Conservation (phyloP, 1,140 invertebrate species). For the Archivesica marissinica region DNA sequence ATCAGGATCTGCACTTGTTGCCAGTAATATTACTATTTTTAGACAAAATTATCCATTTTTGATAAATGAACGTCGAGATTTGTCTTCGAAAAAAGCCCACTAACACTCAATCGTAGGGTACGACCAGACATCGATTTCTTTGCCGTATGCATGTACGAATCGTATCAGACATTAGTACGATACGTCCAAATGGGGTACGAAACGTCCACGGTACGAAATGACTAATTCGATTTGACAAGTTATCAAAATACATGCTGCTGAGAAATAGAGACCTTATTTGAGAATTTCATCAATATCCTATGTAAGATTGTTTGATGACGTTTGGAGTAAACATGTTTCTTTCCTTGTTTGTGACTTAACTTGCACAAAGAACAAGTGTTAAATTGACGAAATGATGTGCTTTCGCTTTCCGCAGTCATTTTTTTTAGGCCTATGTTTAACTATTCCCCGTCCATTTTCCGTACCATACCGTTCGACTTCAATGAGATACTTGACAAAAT, state of each 20-base stretch:
- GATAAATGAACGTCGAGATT: too few species aligned
- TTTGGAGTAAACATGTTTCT: conserved; percentile 67
- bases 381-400: conserved; percentile 84
- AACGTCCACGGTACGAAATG: neutral
- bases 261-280: conserved; percentile 53
- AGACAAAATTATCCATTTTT: too few species aligned
- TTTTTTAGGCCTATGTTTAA: neutral
- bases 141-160: too few species aligned
- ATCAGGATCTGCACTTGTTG: too few species aligned
- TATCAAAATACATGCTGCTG: neutral
- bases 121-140: too few species aligned
- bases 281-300: conserved; percentile 56
- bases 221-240: neutral
- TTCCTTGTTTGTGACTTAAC: conserved; percentile 61
- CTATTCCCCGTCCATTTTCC: neutral
- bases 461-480: too few species aligned
- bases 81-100: too few species aligned
- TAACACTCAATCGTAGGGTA: too few species aligned
- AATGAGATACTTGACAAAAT: too few species aligned
- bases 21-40: too few species aligned
- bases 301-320: conserved; percentile 57
- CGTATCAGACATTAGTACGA: too few species aligned
- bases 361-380: conserved; percentile 88
- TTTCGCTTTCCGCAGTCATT: neutral
- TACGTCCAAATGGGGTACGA: neutral